Conservation (phyloP, 2,888 invertebrate species). For the Eilema sororculum region DNA sequence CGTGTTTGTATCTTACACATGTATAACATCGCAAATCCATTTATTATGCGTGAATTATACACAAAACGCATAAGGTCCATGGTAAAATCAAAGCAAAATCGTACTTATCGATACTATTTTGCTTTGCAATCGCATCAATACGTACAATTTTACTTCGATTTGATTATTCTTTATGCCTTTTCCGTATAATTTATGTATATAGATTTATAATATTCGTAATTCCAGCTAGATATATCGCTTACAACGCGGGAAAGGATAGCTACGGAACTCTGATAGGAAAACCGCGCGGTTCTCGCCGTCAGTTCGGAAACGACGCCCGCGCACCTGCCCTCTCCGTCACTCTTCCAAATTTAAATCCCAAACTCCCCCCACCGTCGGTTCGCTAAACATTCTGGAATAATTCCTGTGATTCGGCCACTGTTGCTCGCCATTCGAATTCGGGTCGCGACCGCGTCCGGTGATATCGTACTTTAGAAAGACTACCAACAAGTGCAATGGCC, state of each 20-base stretch:
- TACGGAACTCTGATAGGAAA: slow-evolving; percentile 65
- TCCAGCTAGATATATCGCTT: slow-evolving; percentile 48
- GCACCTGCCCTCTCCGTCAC: slow-evolving; percentile 87
- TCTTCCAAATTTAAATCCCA: slow-evolving; percentile 87
- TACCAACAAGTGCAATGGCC: slow-evolving; percentile 89
- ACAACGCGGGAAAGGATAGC: slow-evolving; percentile 58
- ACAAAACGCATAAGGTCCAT: too few species aligned
- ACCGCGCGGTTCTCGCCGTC: slow-evolving; percentile 64
- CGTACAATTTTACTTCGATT: not conserved
- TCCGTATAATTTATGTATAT: too few species aligned
- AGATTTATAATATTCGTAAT: not conserved
- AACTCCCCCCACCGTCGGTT: slow-evolving; percentile 82
- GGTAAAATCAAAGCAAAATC: too few species aligned
- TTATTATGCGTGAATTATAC: not conserved
- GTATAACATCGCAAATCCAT: not conserved
- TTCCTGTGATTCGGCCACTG: slow-evolving; percentile 84
- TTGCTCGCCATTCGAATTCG: slow-evolving; percentile 86
- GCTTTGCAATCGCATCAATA: not conserved
- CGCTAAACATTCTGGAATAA: slow-evolving; percentile 86
- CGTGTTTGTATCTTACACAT: not conserved
- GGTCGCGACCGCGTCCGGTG: slow-evolving; percentile 86
- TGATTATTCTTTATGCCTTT: too few species aligned
- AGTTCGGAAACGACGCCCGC: slow-evolving; percentile 82
- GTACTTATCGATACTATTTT: not conserved
- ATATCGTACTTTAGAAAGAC: slow-evolving; percentile 72